These are phyloP conservation scores for Echinarachnius parma DNA, from an alignment of 53 echinoderm and acorn worm species.

Conservation along the genomic window DNA sequence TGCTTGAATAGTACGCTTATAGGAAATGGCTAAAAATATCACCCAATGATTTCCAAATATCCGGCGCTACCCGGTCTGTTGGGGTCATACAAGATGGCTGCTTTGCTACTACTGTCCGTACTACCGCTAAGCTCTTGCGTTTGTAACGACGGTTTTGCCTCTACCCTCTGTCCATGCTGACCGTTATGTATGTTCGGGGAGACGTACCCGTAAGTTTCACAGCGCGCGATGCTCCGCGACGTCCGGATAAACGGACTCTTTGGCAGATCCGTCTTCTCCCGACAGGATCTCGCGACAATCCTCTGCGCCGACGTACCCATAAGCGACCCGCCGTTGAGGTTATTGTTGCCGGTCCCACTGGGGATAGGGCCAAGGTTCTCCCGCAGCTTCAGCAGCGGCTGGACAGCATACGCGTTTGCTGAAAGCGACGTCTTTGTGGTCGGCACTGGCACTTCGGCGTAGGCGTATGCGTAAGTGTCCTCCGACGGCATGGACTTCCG, in stretches of 20 bases:
- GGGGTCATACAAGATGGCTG: conserved; percentile 29
- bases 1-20: no score
- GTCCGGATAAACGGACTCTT: conserved; percentile 21
- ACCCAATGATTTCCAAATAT: conserved; percentile 42
- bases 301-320: conserved; percentile 20
- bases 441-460: conserved; percentile 27
- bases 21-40: background rate
- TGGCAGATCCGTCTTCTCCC: conserved; percentile 33
- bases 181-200: conserved; percentile 14
- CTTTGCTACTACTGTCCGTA: conserved; percentile 17
- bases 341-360: conserved; percentile 13
- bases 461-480: conserved; percentile 38
- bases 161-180: background rate
- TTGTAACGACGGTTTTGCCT: background rate
- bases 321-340: conserved; percentile 26
- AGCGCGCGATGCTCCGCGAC: conserved; percentile 38
- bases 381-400: conserved; percentile 18
- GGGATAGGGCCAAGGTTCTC: conserved; percentile 3
- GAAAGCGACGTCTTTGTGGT: background rate
- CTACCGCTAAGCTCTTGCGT: conserved; percentile 30
- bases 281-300: conserved; percentile 26
- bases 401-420: conserved; percentile 29
- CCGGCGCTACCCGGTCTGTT: conserved; percentile 40
- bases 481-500: conserved; percentile 33
- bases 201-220: conserved; percentile 42